Evolutionary conservation across 1,140 invertebrate genomes (phyloP).

Genomic region (Drosophila cardini): DNA sequence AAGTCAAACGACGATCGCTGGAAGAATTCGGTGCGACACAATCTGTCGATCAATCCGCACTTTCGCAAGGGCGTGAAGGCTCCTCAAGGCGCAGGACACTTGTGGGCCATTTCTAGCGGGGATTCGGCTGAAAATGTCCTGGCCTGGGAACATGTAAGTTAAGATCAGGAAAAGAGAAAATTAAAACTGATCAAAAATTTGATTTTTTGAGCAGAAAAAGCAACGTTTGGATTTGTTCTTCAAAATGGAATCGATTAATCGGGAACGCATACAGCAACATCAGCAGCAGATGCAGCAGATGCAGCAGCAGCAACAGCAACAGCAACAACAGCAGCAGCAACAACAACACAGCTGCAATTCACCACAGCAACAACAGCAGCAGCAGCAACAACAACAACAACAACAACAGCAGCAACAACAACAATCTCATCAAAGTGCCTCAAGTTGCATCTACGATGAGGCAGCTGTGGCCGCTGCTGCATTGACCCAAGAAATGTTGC

Average conservation of each 20-base stretch:
- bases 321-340: conserved; percentile 58
- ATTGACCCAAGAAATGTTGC: conserved; percentile 76
- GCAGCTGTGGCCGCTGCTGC: conserved; percentile 72
- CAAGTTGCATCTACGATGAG: conserved; percentile 71
- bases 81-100: conserved; percentile 92
- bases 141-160: conserved; percentile 84
- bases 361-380: conserved; percentile 41
- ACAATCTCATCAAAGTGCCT: conserved; percentile 38
- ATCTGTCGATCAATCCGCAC: conserved; percentile 94
- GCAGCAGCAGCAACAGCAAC: conserved; percentile 55
- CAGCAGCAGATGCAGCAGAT: conserved; percentile 71
- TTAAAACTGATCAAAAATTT: too few relatives aligned
- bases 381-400: conserved; percentile 42
- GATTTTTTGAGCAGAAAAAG: conserved; percentile 67
- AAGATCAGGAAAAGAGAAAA: background rate
- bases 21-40: conserved; percentile 95
- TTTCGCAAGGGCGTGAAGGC: conserved; percentile 94
- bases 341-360: conserved; percentile 50
- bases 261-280: conserved; percentile 76
- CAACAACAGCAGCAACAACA: conserved; percentile 47
- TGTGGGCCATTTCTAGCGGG: conserved; percentile 92
- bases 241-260: conserved; percentile 84
- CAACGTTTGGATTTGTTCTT: conserved; percentile 84
- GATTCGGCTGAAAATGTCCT: conserved; percentile 85
- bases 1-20: conserved; percentile 94